Base-by-base conservation (phyloP, 2,113 vertebrate genomes). In the Bombycilla garrulus region DNA sequence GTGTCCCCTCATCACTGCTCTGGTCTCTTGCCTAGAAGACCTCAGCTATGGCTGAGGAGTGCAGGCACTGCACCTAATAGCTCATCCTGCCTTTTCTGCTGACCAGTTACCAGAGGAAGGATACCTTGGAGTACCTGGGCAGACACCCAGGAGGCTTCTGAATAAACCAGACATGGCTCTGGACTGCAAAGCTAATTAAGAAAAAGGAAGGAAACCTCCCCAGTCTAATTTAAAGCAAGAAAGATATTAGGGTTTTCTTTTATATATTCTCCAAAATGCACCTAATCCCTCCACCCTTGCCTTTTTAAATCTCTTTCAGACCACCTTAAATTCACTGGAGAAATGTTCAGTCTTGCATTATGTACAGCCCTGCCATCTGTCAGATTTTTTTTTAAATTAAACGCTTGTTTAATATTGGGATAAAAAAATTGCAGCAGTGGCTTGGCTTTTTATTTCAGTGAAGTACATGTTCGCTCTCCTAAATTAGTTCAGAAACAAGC, bases 331-430 rank as follows among this genome's bases (percentile, higher is more conserved):
- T 87, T 66, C 61, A 33, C 19, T 48, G 10, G 36, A 91, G 57
- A 92, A 92, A 48, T 86, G 45, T 40, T 95, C 23, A 6, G 23
- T 72, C 80, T 91, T 92, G 91, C 76, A 79, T 72, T 87, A 95
- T 73, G 81, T 81, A 92, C 40, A 71, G 69, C 84, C 86, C 73
- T 93, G 83, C 86, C 92, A 92, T 84, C 92, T 95, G 89, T 85
- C 2, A 36, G 77, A 33, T 10, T 40, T 82, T 73, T 84, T 87
- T 91, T 45, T 4, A 3, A 70, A 74, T 84, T 88, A 89, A 88
- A 81, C 0, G 0, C 13, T 84, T 81, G 26, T 81, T 93, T 86
- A 81, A 60, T 89, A 74, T 60, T 33, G 13, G 36, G 36, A 62
- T 11, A 2, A 3, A 6, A 20, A 73, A 51, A 40, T 22, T 45